phyloP scores from a whole-genome alignment of 2,888 invertebrate species.

The Apantesis nais region DNA sequence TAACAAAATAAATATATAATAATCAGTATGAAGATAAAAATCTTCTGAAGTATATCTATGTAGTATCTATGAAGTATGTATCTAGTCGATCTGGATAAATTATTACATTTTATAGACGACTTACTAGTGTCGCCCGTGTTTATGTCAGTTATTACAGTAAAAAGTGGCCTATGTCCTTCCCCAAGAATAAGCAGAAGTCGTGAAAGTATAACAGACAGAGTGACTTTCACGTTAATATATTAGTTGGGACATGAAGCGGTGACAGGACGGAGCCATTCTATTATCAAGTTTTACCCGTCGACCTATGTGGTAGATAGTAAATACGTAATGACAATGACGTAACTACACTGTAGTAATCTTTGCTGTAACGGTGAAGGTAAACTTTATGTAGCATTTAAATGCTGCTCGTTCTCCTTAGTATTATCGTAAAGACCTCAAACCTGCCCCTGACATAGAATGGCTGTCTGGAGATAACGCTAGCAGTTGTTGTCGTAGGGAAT shows the following conservation, averaged over 20 bases:
- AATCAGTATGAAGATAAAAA: too few species aligned
- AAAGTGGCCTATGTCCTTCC: too few species aligned
- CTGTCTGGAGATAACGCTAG: neutral
- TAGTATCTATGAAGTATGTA: too few species aligned
- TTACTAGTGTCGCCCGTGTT: too few species aligned
- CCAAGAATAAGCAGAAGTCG: too few species aligned
- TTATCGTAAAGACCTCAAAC: neutral
- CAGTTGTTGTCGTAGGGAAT: neutral
- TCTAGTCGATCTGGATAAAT: neutral
- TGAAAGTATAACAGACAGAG: too few species aligned
- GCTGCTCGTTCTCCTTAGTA: neutral
- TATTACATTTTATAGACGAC: neutral
- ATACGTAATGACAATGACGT: neutral
- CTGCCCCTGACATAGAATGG: neutral
- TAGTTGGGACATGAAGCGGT: neutral
- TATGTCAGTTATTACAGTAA: too few species aligned
- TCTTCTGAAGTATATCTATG: neutral
- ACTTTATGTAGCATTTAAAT: neutral
- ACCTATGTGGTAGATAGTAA: neutral
- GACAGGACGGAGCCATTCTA: neutral
- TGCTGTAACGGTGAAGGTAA: neutral
- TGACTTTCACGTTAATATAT: too few species aligned
- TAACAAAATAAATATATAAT: too few species aligned
- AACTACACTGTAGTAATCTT: neutral
- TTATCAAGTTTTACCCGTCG: neutral